Percentiles rank a stretch among this genome's conserved stretches.
phyloP scores from a whole-genome alignment of 2,797 vertebrate genomes.

The Graptemys geographica region DNA sequence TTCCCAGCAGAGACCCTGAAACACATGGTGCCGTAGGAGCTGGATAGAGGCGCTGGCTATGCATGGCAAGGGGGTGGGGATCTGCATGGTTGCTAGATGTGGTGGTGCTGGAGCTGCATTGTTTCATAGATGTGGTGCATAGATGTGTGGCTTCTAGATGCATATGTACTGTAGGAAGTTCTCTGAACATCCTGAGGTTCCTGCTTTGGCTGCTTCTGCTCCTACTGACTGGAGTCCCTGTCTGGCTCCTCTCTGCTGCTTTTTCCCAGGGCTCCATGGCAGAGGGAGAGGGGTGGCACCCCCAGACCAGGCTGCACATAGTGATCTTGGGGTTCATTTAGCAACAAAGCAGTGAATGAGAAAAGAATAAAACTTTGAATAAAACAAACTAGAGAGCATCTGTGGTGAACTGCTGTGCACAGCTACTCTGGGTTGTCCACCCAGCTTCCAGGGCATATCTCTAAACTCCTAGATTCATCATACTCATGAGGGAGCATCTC shows the following conservation, averaged over 20 bases:
- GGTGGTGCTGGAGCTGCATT: no score
- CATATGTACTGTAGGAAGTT: neutral
- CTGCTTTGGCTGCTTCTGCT: no score
- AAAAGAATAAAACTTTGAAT: neutral
- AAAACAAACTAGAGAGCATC: neutral
- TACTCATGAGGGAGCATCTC: neutral
- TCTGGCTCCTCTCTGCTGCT: neutral
- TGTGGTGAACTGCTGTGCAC: neutral
- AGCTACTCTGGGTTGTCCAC: neutral
- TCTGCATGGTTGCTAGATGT: neutral
- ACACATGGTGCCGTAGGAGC: neutral
- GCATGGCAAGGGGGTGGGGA: neutral
- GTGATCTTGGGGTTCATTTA: neutral
- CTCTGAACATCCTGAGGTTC: neutral
- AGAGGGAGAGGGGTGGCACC: no score
- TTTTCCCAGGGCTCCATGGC: neutral
- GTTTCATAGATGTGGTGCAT: neutral
- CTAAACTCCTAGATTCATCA: no score
- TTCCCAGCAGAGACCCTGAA: neutral
- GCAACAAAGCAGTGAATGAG: neutral
- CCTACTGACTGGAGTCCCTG: neutral
- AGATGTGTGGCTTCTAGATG: neutral
- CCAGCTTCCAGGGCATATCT: neutral
- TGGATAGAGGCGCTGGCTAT: neutral
- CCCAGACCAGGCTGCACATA: neutral